Evolutionary conservation across 1,140 invertebrate genomes (phyloP).

Genomic region (Helicoverpa armigera): DNA sequence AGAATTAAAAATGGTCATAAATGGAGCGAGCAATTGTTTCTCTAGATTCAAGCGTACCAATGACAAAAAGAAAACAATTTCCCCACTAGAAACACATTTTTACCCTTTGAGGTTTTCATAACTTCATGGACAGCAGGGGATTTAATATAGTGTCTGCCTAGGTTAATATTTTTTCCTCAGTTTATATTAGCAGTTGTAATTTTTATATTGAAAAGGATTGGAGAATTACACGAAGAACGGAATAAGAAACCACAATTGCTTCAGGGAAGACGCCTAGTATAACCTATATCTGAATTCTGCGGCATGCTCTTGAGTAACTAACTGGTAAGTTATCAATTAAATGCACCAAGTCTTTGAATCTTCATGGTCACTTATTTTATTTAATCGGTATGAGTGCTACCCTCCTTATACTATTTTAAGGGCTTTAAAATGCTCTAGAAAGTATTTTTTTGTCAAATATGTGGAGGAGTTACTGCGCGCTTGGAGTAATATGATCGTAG

Average conservation of each 20-base stretch:
- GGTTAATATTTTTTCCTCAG: conserved; percentile 42
- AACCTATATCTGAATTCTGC: conserved; percentile 7
- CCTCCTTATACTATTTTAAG: background rate
- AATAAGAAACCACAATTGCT: conserved; percentile 38
- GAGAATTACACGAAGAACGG: conserved; percentile 38
- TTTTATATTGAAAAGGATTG: conserved; percentile 33
- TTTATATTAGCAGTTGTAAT: conserved; percentile 25
- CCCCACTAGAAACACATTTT: background rate
- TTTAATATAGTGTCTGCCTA: conserved; percentile 3
- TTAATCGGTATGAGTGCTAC: background rate
- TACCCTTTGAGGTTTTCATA: conserved; percentile 16
- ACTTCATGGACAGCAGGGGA: background rate
- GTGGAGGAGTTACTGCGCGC: background rate
- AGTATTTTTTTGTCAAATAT: background rate
- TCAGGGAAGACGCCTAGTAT: conserved; percentile 16
- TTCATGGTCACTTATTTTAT: background rate
- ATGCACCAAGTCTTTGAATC: conserved; percentile 27
- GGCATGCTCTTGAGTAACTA: conserved; percentile 31
- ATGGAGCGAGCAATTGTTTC: background rate
- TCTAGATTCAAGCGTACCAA: background rate
- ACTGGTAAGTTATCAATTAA: conserved; percentile 39
- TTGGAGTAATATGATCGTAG: background rate
- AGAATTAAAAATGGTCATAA: too few species aligned
- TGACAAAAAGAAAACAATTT: background rate
- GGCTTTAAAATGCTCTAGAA: background rate